Evolutionary conservation across 2,888 invertebrate genomes (phyloP).

Genomic region (Druceiella hillmani): DNA sequence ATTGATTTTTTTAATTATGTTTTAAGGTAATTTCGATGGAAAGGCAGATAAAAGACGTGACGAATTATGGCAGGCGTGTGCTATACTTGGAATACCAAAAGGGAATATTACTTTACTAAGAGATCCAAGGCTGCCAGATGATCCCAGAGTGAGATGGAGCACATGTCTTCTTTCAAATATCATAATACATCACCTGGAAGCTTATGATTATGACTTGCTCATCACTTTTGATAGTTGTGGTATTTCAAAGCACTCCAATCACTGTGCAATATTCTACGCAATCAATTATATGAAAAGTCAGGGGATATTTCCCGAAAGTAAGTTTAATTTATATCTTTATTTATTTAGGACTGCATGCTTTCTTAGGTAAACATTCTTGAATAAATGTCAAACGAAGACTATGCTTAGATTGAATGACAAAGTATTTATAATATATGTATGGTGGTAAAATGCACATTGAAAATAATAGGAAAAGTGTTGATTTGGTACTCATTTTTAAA

Average conservation of each 20-base stretch:
- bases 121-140: slow-evolving; percentile 71
- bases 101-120: slow-evolving; percentile 68
- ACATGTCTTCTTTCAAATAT: slow-evolving; percentile 56
- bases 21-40: slow-evolving; percentile 60
- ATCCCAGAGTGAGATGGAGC: slow-evolving; percentile 73
- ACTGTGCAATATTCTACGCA: slow-evolving; percentile 79
- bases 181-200: slow-evolving; percentile 63
- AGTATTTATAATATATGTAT: no score
- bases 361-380: background rate
- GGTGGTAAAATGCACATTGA: no score
- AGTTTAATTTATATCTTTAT: slow-evolving; percentile 31
- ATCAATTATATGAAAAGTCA: slow-evolving; percentile 73
- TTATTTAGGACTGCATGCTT: background rate
- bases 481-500: no score
- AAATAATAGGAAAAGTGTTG: no score
- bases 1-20: no score
- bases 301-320: slow-evolving; percentile 67
- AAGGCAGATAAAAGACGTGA: slow-evolving; percentile 58
- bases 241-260: slow-evolving; percentile 90
- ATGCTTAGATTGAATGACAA: no score
- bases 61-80: slow-evolving; percentile 81
- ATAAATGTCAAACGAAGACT: background rate
- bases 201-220: slow-evolving; percentile 73
- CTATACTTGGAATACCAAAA: slow-evolving; percentile 70
- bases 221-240: slow-evolving; percentile 94